Evolutionary conservation across 2,888 invertebrate species (phyloP), one percentile per base, ranked within the genome.

Genomic region (Halocaridina rubra): DNA sequence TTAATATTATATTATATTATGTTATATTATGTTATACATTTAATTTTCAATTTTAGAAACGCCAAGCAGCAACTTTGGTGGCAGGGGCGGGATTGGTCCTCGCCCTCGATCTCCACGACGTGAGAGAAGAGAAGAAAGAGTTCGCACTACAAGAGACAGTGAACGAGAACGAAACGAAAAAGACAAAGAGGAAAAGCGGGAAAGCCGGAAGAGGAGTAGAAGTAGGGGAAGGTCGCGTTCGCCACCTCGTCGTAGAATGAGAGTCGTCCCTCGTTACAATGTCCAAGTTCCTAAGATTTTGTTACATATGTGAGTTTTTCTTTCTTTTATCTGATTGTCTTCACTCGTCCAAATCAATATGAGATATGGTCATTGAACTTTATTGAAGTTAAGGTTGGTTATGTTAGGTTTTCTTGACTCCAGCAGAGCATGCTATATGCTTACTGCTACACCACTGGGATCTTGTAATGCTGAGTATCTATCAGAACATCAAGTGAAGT

Each of bases 191-290:
- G 77, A 80, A 24, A 88, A 88, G 76, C 33, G 86, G 19, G 86
- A 86, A 59, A 80, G 80, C 22, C 53, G 88, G 13, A 88, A 88
- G 57, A 39, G 88, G 13, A 88, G 86, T 64, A 80, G 88, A 19
- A 88, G 88, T 79, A 32, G 88, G 19, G 88, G 85, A 7, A 24
- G 87, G 32, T 84, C 88, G 16, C 77, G 91, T 88, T 92, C 93
- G 22, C 92, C 94, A 89, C 93, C 93, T 19, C 92, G 95, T 64
- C 92, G 95, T 81, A 91, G 95, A 88, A 92, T 93, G 7, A 92
- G 95, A 85, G 92, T 94, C 74, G 93, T 94, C 61, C 95, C 95
- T 4, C 93, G 96, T 90, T 98, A 98, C 91, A 95, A 95, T 91
- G 97, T 97, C 1, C 88, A 88, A 72, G 88, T 86, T 78, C 87